Conservation (phyloP, 2,888 invertebrate species). For the Chaetoderma sp. region DNA sequence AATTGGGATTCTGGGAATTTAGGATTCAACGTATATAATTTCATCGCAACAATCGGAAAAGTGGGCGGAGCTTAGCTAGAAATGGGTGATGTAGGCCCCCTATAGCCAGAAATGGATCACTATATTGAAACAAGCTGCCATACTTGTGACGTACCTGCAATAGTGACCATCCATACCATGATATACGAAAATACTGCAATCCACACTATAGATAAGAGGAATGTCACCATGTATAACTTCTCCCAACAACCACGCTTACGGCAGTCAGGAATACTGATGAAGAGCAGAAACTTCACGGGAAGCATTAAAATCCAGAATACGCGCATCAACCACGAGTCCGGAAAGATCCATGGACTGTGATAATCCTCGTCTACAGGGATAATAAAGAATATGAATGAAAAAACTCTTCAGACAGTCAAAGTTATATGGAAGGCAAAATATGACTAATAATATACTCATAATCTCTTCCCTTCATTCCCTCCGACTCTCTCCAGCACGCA, state of each 20-base stretch:
- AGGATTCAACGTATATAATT: too few relatives aligned
- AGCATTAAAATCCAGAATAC: conserved; percentile 83
- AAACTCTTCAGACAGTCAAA: background rate
- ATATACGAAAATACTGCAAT: conserved; percentile 61
- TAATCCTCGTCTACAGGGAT: conserved; percentile 35
- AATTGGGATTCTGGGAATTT: too few relatives aligned
- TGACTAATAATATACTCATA: too few relatives aligned
- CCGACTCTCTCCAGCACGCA: background rate
- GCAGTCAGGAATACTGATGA: conserved; percentile 92
- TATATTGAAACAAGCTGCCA: too few relatives aligned
- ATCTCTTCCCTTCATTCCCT: background rate
- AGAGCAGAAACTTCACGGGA: conserved; percentile 87
- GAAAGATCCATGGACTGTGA: conserved; percentile 54
- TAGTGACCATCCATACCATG: conserved; percentile 67
- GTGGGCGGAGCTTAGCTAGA: too few relatives aligned
- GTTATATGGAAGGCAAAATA: background rate
- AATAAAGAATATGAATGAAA: background rate
- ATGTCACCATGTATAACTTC: conserved; percentile 57
- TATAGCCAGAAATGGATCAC: too few relatives aligned
- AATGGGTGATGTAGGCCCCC: too few relatives aligned
- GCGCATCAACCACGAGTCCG: conserved; percentile 39
- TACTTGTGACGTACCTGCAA: conserved; percentile 47
- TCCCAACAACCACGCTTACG: conserved; percentile 56
- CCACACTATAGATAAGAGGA: conserved; percentile 61
- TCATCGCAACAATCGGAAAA: too few relatives aligned